Conservation (phyloP, 2,888 invertebrate genomes). For the Crioceris asparagi region DNA sequence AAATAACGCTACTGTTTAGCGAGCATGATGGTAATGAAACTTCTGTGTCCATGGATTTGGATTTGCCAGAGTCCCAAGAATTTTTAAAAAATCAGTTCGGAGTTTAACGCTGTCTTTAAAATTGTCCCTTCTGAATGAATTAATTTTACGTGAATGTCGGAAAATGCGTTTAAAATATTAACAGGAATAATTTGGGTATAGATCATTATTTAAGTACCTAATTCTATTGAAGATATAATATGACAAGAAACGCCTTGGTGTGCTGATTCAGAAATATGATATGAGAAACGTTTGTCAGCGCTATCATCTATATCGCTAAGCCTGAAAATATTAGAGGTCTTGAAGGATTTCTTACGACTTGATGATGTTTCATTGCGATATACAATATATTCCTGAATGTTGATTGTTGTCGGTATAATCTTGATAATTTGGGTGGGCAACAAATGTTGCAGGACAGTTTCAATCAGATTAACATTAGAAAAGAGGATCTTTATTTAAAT, state of each 20-base stretch:
- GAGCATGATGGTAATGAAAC: conserved; percentile 11
- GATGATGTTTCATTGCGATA: conserved; percentile 57
- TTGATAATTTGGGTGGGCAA: conserved; percentile 71
- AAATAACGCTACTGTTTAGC: conserved; percentile 19
- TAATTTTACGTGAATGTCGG: conserved; percentile 46
- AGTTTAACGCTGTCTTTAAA: conserved; percentile 64
- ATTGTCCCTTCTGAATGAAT: conserved; percentile 56
- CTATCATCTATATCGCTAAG: conserved; percentile 63
- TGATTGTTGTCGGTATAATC: conserved; percentile 54
- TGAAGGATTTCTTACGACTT: conserved; percentile 49
- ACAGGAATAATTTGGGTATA: conserved; percentile 53
- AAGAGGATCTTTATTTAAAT: conserved; percentile 33
- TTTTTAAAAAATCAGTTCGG: conserved; percentile 43
- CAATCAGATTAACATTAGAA: conserved; percentile 33
- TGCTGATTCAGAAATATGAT: conserved; percentile 28
- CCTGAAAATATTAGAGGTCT: conserved; percentile 55
- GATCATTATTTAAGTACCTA: conserved; percentile 68
- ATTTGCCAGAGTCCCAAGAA: conserved; percentile 36
- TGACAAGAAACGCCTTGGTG: conserved; percentile 43
- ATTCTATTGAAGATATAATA: conserved; percentile 49
- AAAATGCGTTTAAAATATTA: conserved; percentile 49
- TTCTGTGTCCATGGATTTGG: conserved; percentile 27
- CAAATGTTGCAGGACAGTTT: conserved; percentile 42
- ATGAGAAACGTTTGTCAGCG: conserved; percentile 51
- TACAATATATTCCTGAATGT: conserved; percentile 54